Evolutionary conservation across 2,797 vertebrate species (phyloP), one percentile per base, ranked within the genome.

Genomic region (Botia almorhae): DNA sequence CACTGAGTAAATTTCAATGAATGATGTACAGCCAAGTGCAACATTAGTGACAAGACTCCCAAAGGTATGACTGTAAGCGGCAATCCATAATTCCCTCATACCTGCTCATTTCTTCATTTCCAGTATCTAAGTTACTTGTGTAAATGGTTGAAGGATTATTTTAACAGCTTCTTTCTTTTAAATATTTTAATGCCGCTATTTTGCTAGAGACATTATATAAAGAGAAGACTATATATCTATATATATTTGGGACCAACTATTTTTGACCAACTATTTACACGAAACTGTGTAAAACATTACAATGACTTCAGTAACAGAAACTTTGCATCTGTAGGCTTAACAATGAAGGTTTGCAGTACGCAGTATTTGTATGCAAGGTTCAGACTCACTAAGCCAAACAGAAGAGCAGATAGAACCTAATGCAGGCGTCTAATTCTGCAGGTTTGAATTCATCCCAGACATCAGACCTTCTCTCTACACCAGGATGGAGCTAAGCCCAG

Each of bases 371-470:
- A 84, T 77, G 60, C 48, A 56, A 50, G 33, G 33, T 65, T 33
- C 33, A 19, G 17, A 39, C 63, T 61, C 85, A 85, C 84, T 86
- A 85, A 93, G 91, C 91, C 90, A 84, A 90, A 92, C 88, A 91
- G 89, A 89, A 84, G 88, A 80, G 87, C 85, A 84, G 89, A 81
- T 89, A 74, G 60, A 43, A 12, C 53, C 69, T 78, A 82, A 77
- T 74, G 87, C 85, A 89, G 87, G 87, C 86, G 89, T 86, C 90
- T 92, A 90, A 92, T 89, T 89, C 87, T 67, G 60, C 82, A 90
- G 91, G 91, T 92, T 92, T 88, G 83, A 90, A 92, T 92, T 91
- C 81, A 90, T 89, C 92, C 90, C 87, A 86, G 87, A 91, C 92
- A 90, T 91, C 90, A 91, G 90, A 88, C 86, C 84, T 85, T 83